Conservation (phyloP, 2,797 vertebrate species). For the Brachyalestes nurse region DNA sequence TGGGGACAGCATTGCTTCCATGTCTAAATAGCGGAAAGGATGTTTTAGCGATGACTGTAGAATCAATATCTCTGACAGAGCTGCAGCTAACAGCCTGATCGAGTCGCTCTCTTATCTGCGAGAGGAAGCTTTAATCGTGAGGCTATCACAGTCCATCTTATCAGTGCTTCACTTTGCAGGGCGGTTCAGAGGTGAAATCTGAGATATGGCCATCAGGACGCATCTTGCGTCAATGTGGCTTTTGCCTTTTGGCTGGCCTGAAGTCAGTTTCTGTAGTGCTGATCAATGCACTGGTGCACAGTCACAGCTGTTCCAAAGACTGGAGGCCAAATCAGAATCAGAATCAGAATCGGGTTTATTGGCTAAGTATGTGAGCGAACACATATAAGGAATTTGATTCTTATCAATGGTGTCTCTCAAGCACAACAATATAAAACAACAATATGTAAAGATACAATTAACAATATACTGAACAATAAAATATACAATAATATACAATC, state of each 20-base stretch:
- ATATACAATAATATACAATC: too few relatives aligned
- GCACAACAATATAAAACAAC: too few relatives aligned
- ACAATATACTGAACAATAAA: too few relatives aligned
- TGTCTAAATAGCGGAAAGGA: neutral
- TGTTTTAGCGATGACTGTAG: neutral
- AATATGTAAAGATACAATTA: too few relatives aligned
- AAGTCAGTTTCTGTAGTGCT: neutral
- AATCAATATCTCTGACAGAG: slow-evolving; percentile 25
- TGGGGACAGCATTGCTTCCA: neutral
- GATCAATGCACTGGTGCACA: neutral
- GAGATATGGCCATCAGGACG: neutral
- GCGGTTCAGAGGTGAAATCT: slow-evolving; percentile 15
- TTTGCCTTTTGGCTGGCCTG: too few relatives aligned
- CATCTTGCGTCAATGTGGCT: neutral
- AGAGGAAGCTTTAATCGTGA: slow-evolving; percentile 3
- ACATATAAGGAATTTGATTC: too few relatives aligned
- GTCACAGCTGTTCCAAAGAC: too few relatives aligned
- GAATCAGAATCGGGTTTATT: too few relatives aligned
- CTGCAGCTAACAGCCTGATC: neutral
- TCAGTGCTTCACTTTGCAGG: neutral
- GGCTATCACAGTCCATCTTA: neutral
- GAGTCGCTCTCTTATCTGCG: neutral
- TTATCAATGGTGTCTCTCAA: too few relatives aligned
- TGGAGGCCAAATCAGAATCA: too few relatives aligned
- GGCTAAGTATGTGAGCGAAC: too few relatives aligned